A percentile compares a stretch with the other conserved stretches of the same genome.
Evolutionary conservation across 2,797 vertebrate genomes (phyloP).

Genomic region (Ctenosaura bakeri): DNA sequence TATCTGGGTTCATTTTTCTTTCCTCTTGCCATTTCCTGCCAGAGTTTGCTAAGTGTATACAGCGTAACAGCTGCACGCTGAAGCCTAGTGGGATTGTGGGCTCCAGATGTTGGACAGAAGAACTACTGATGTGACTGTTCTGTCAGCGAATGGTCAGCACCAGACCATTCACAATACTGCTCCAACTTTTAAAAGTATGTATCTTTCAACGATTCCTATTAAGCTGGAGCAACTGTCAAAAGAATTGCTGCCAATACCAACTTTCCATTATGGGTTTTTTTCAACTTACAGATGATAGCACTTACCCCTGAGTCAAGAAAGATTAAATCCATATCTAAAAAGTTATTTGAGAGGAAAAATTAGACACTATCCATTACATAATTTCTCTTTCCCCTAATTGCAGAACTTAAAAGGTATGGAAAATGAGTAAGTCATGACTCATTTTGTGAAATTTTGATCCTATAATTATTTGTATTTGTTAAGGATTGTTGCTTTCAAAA

Average conservation of each 20-base stretch:
- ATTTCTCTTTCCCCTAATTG: background rate
- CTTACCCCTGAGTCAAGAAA: slow-evolving; percentile 10
- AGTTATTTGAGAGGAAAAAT: too few relatives aligned
- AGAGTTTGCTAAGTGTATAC: background rate
- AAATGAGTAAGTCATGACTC: background rate
- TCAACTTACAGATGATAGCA: too few relatives aligned
- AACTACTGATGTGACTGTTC: background rate
- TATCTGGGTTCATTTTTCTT: too few relatives aligned
- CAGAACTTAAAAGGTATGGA: accelerated
- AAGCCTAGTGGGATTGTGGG: background rate
- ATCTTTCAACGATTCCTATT: background rate
- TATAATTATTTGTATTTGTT: background rate
- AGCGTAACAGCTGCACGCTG: background rate
- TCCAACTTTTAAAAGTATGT: background rate
- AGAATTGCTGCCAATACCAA: background rate
- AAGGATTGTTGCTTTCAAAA: background rate
- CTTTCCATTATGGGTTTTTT: background rate
- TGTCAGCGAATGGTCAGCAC: background rate
- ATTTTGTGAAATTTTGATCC: background rate
- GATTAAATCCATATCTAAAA: background rate
- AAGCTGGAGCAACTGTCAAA: background rate
- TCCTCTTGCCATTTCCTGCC: background rate
- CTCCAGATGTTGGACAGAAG: background rate
- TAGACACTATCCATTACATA: background rate
- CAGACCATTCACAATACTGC: background rate